phyloP scores from a whole-genome alignment of 2,888 invertebrate genomes.

The Cheilosia scutellata region DNA sequence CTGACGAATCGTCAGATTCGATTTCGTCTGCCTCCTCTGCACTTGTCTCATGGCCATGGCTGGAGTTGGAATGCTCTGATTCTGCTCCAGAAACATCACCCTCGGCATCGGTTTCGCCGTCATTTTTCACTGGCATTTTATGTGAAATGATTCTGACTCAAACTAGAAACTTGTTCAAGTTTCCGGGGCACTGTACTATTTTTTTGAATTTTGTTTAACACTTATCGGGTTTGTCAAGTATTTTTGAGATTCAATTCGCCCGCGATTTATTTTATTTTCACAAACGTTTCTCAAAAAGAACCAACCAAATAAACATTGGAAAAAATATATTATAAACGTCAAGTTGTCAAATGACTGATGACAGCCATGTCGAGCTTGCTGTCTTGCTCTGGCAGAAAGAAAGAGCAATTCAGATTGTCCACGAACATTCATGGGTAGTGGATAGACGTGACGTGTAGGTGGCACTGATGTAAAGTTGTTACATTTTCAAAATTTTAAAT shows the following conservation, averaged over 20 bases:
- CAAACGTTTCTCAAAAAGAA: constrained; percentile 11
- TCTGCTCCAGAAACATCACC: constrained; percentile 89
- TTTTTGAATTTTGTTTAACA: background rate
- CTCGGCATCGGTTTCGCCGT: constrained; percentile 86
- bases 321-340: constrained; percentile 13
- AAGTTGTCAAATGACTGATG: background rate
- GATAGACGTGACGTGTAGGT: background rate
- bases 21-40: constrained; percentile 91
- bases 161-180: background rate
- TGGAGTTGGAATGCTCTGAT: constrained; percentile 88
- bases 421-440: background rate
- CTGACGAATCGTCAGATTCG: constrained; percentile 93
- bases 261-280: background rate
- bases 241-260: background rate
- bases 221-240: background rate
- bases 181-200: background rate
- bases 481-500: too few relatives aligned
- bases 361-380: background rate
- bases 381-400: background rate
- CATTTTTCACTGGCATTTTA: constrained; percentile 89
- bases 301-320: constrained; percentile 55
- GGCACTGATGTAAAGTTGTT: background rate
- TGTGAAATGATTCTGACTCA: too few relatives aligned
- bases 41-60: constrained; percentile 89
- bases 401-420: background rate